Conservation (phyloP, 1,140 invertebrate genomes). For the Scaptomyza pallida region DNA sequence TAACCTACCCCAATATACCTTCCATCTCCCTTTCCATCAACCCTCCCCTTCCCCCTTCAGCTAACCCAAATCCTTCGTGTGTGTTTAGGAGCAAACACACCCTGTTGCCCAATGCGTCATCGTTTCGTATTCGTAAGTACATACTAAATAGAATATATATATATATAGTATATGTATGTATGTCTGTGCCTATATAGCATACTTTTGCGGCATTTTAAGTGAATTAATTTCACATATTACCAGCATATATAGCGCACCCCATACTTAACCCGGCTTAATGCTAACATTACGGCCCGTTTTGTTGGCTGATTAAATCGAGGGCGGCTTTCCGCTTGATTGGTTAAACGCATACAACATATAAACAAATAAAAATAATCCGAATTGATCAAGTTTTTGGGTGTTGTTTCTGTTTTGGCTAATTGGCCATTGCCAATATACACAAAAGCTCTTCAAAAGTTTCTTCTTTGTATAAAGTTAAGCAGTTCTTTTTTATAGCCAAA, state of each 20-base stretch:
- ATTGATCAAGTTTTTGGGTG: constrained; percentile 2
- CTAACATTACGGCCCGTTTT: constrained; percentile 52
- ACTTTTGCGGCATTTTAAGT: constrained; percentile 76
- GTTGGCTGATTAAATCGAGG: constrained; percentile 54
- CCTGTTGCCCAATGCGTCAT: constrained; percentile 69
- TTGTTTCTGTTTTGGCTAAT: constrained; percentile 28
- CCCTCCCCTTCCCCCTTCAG: background rate
- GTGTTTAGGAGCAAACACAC: constrained; percentile 52
- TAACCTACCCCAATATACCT: background rate
- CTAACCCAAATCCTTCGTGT: constrained; percentile 39
- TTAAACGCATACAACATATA: background rate
- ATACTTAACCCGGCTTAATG: background rate
- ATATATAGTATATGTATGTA: background rate
- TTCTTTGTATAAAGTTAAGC: background rate
- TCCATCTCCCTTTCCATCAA: no score
- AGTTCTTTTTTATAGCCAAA: background rate
- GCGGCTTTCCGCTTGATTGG: constrained; percentile 24
- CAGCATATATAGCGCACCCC: background rate
- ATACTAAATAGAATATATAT: background rate
- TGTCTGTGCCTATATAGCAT: constrained; percentile 64
- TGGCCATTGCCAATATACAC: constrained; percentile 10
- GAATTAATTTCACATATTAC: constrained; percentile 70
- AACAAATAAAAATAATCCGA: background rate
- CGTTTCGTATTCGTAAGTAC: constrained; percentile 32
- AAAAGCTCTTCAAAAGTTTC: background rate